Percentiles rank a stretch among this genome's conserved stretches.
phyloP scores from a whole-genome alignment of 2,888 invertebrate species.

The Hypomecis punctinalis region DNA sequence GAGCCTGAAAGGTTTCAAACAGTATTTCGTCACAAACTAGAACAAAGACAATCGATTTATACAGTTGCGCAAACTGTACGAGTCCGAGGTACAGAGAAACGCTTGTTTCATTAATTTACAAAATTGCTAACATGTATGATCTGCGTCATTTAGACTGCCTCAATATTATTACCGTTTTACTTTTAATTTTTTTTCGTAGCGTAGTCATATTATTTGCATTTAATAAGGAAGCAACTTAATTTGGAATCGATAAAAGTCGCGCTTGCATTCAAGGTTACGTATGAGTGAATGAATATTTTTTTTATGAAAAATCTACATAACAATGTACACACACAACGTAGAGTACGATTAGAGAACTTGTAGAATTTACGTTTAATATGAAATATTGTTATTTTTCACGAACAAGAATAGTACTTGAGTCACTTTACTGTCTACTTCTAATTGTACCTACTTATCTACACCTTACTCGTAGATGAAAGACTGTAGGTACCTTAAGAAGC shows the following conservation, averaged over 20 bases:
- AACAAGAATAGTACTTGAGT: no score
- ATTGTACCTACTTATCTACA: no score
- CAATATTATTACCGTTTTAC: conserved; percentile 5
- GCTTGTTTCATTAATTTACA: conserved; percentile 15
- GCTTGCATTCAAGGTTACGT: conserved; percentile 1
- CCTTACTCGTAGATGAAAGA: no score
- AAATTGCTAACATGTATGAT: conserved; percentile 13
- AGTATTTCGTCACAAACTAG: conserved; percentile 57
- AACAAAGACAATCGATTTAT: conserved; percentile 68
- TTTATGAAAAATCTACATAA: not conserved
- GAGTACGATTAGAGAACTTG: no score
- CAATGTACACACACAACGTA: no score
- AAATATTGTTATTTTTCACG: no score
- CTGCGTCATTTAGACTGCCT: conserved; percentile 16
- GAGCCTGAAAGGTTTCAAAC: conserved; percentile 53
- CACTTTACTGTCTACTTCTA: no score
- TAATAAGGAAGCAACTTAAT: conserved; percentile 13
- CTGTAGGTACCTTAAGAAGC: no score
- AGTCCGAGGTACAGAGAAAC: conserved; percentile 18
- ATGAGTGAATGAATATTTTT: conserved; percentile 1
- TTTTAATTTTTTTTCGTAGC: conserved; percentile 13
- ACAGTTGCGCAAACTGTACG: conserved; percentile 62
- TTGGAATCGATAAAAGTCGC: not conserved
- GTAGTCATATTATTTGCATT: conserved; percentile 6
- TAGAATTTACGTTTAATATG: no score